phyloP scores from a whole-genome alignment of 2,797 vertebrate species.

The Octomys mimax region DNA sequence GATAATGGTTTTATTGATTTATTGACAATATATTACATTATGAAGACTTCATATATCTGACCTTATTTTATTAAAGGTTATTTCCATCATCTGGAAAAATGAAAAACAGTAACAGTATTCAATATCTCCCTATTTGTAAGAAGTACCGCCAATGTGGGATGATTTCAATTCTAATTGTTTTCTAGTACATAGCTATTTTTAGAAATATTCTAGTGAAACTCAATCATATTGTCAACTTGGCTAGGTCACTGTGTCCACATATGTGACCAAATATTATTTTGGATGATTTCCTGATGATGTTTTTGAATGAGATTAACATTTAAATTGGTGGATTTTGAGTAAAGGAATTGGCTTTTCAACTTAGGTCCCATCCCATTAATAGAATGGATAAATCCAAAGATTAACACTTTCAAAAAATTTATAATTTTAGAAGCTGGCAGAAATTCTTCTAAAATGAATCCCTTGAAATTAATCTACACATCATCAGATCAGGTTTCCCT shows the following conservation, averaged over 20 bases:
- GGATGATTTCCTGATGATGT: not conserved
- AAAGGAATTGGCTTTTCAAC: not conserved
- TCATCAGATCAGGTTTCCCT: not conserved
- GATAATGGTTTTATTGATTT: not conserved
- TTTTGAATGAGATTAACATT: not conserved
- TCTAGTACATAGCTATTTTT: not conserved
- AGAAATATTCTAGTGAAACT: not conserved
- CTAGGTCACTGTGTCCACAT: not conserved
- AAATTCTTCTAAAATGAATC: not conserved
- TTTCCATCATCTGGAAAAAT: not conserved
- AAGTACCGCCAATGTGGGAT: not conserved
- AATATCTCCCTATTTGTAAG: not conserved
- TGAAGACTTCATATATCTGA: not conserved
- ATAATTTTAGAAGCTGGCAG: not conserved
- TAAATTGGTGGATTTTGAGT: not conserved
- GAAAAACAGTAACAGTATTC: not conserved
- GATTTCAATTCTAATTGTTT: not conserved
- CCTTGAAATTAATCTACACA: not conserved
- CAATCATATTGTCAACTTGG: not conserved
- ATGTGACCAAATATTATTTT: not conserved
- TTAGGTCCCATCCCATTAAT: not conserved
- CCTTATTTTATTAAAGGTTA: not conserved
- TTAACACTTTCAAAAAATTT: not conserved
- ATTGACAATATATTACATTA: not conserved
- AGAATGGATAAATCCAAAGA: not conserved